Base-by-base conservation (phyloP, 2,113 vertebrate genomes). In the Cololabis saira region DNA sequence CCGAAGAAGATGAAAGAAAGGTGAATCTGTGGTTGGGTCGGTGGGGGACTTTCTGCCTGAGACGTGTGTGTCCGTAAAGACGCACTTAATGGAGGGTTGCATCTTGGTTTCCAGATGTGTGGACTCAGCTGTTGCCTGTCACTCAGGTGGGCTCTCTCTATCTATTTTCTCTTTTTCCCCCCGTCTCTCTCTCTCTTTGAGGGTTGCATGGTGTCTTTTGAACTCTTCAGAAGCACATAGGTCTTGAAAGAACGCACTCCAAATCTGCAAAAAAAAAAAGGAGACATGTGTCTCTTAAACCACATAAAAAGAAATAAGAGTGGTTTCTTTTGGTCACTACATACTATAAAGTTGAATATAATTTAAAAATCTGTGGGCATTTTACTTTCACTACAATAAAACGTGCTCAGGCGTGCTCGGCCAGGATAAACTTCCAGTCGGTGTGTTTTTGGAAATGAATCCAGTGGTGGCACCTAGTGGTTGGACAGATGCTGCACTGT, bases 91-190 rank as follows among this genome's bases (percentile, higher is more conserved):
- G 64, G 62, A 60, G 67, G 67, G 70, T 57, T 76, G 41, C 58
- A 14, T 74, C 80, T 87, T 71, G 57, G 80, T 90, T 82, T 89
- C 93, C 94, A 94, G 95, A 93, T 95, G 95, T 94, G 90, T 90
- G 87, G 87, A 89, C 94, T 96, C 95, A 95, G 95, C 94, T 95
- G 95, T 91, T 93, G 92, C 92, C 84, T 95, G 95, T 96, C 94
- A 94, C 89, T 93, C 86, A 87, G 88, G 85, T 87, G 80, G 71
- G 78, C 69, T 63, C 57, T 12, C 59, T 54, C 21, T 16, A 7
- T 61, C 47, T 60, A n/a, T 76, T 41, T 42, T 6, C 44, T 71
- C 6, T 4, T 66, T 61, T 6, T 30, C 11, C 6, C 4, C 19
- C 15, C 57, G 2, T 22, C 40, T 51, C 18, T 54, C 1, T n/a